Percentiles rank a stretch among this genome's conserved stretches.
Conservation (phyloP, 2,113 vertebrate genomes). For the Hyperoodon ampullatus region DNA sequence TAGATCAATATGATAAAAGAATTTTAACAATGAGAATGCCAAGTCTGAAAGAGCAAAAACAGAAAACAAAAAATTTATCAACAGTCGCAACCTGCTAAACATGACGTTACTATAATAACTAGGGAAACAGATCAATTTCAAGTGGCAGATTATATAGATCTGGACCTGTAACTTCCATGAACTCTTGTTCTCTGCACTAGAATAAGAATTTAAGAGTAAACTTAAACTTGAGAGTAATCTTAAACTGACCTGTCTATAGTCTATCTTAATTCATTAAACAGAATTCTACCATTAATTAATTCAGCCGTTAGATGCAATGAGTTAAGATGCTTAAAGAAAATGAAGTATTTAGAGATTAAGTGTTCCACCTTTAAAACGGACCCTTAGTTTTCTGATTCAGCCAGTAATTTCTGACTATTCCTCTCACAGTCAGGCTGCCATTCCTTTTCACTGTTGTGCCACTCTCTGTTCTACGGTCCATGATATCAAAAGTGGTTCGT, state of each 20-base stretch:
- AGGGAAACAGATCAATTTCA: not conserved
- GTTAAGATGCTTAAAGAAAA: not conserved
- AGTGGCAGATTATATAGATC: not conserved
- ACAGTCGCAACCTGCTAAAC: not conserved
- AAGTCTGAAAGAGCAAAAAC: not conserved
- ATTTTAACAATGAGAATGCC: not conserved
- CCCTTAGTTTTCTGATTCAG: not conserved
- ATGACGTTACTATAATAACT: not conserved
- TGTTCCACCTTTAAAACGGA: not conserved
- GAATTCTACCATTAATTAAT: not conserved
- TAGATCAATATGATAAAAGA: not conserved
- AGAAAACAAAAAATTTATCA: not conserved
- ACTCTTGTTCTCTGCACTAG: not conserved
- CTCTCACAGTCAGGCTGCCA: constrained; percentile 89
- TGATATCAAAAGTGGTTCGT: constrained; percentile 94
- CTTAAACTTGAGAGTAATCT: not conserved
- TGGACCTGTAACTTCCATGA: not conserved
- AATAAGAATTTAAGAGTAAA: not conserved
- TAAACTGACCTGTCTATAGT: not conserved
- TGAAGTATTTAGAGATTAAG: not conserved
- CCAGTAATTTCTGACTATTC: not conserved
- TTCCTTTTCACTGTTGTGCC: constrained; percentile 91
- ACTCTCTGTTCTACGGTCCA: constrained; percentile 92
- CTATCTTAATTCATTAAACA: not conserved
- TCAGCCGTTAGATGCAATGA: not conserved